Evolutionary conservation across 1,140 invertebrate species (phyloP).

Genomic region (Zaprionus nigranus): DNA sequence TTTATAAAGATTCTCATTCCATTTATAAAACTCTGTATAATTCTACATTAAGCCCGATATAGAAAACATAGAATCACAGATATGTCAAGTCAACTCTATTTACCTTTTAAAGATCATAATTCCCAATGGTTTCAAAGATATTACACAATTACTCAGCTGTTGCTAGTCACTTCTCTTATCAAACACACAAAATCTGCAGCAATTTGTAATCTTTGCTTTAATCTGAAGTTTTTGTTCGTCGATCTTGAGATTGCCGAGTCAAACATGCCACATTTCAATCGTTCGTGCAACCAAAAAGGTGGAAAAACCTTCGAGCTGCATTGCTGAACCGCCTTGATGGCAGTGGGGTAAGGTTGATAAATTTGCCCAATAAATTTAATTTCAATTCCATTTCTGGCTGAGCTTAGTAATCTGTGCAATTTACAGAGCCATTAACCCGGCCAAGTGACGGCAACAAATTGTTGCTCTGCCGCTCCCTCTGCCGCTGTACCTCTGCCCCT

Average conservation of each 20-base stretch:
- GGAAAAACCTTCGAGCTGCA: slow-evolving; percentile 1
- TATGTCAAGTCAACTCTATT: too few species aligned
- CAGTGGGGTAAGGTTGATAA: slow-evolving; percentile 41
- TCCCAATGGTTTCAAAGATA: not conserved
- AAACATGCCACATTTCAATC: not conserved
- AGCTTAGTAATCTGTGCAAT: slow-evolving; percentile 41
- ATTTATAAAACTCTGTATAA: too few species aligned
- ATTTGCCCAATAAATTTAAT: slow-evolving; percentile 61
- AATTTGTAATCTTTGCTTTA: slow-evolving; percentile 6
- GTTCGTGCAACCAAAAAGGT: slow-evolving; percentile 1
- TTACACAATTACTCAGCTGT: not conserved
- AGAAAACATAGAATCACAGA: too few species aligned
- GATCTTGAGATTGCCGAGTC: not conserved
- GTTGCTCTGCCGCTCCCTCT: not conserved
- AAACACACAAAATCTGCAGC: not conserved
- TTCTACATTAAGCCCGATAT: not conserved
- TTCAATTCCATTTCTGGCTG: slow-evolving; percentile 50
- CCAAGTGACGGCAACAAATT: slow-evolving; percentile 29
- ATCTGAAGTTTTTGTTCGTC: not conserved
- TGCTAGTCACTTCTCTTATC: not conserved
- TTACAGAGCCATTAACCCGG: slow-evolving; percentile 42
- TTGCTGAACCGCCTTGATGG: not conserved
- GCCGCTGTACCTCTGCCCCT: not conserved
- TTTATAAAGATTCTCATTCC: too few species aligned
- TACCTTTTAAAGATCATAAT: not conserved